Evolutionary conservation across 53 echinoderm and acorn worm species (phyloP).

Genomic region (Mesocentrotus franciscanus): DNA sequence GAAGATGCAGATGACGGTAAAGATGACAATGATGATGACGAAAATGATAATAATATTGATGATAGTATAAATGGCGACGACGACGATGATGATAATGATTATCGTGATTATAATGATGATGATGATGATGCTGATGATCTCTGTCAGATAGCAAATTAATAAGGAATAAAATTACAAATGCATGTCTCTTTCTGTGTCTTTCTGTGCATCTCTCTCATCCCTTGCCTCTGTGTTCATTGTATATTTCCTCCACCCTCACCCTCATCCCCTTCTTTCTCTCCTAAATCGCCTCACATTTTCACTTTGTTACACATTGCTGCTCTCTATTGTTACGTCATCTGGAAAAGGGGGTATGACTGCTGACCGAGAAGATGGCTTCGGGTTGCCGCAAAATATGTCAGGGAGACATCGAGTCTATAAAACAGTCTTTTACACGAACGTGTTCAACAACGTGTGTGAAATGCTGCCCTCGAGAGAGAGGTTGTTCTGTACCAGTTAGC

Average conservation of each 20-base stretch:
- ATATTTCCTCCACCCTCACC: neutral
- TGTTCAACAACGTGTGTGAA: slow-evolving; percentile 27
- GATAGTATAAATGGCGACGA: neutral
- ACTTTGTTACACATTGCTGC: neutral
- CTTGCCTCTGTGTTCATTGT: neutral
- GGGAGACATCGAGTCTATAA: neutral
- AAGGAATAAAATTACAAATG: too few species aligned
- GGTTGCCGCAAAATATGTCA: neutral
- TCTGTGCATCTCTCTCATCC: neutral
- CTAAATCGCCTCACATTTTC: too few species aligned
- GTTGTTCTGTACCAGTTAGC: neutral
- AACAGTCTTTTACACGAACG: neutral
- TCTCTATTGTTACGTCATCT: neutral
- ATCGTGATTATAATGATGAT: neutral
- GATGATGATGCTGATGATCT: neutral
- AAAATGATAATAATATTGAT: neutral
- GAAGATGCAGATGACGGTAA: neutral
- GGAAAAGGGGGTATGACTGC: neutral
- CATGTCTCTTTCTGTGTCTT: neutral
- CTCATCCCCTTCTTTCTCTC: too few species aligned
- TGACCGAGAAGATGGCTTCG: neutral
- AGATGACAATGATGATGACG: neutral
- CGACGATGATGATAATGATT: neutral
- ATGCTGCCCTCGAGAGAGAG: slow-evolving; percentile 31
- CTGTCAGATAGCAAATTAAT: too few species aligned